Evolutionary conservation across 1,140 invertebrate species (phyloP), one percentile per base, ranked within the genome.

Genomic region (Asbolus verrucosus): DNA sequence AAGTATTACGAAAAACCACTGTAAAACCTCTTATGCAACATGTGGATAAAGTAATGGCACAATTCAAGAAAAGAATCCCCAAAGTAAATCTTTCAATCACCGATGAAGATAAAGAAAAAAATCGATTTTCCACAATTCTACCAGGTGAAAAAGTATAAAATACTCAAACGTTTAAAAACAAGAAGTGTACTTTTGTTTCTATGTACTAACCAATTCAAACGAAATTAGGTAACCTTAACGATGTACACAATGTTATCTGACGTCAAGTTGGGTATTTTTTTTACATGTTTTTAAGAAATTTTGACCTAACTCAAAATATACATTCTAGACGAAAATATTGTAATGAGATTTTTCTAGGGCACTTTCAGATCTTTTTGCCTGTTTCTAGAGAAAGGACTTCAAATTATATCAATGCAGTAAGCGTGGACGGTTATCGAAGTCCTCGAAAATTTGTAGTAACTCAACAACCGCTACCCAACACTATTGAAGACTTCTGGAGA

Each of bases 391-490:
- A 19, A 46, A 9, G 1, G n/a, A 4, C 61, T 1, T 75, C 77
- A 3, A 85, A 85, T 77, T 90, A 89, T 75, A 88, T 90, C 39
- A 90, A 90, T 81, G 87, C 85, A 6, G 87, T 88, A 72, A 87
- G 83, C 75, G 85, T 89, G 59, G 87, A 89, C 82, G 87, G 87
- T 16, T 89, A 88, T 75, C 80, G 67, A 16, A 16, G 16, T 5
- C 74, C 71, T n/a, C 61, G 75, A 54, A 74, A 75, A 68, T 81
- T 78, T 54, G 83, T 85, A 65, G 83, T 81, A 1, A 85, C 84
- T 2, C 84, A 85, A 76, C 80, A 82, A 27, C 84, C 84, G 4
- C 73, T 87, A 36, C 79, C 82, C 21, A 76, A 80, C 38, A 86
- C 85, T 5, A 78, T 84, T 62, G 74, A 71, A 1, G 84, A 86